Evolutionary conservation across 2,113 vertebrate species (phyloP).

Genomic region (Aepyceros melampus): DNA sequence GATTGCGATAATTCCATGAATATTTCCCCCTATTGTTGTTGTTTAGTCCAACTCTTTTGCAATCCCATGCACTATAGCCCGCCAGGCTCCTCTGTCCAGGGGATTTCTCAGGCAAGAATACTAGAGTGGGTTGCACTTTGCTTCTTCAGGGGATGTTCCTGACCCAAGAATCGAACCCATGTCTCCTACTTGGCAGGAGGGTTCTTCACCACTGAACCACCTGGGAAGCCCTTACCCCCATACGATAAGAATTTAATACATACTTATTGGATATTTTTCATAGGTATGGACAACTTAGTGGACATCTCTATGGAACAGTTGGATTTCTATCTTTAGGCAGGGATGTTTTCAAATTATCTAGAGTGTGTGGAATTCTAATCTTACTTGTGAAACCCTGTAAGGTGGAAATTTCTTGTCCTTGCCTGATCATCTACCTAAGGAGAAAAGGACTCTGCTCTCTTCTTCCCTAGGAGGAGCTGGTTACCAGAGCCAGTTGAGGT

Average conservation of each 20-base stretch:
- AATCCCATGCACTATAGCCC: background rate
- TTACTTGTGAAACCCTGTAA: background rate
- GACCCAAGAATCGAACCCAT: background rate
- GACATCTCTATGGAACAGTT: background rate
- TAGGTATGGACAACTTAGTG: background rate
- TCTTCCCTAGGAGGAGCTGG: background rate
- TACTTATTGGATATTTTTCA: no score
- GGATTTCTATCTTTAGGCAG: background rate
- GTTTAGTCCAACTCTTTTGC: background rate
- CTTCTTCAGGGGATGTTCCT: background rate
- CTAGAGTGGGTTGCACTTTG: background rate
- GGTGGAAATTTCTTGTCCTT: background rate
- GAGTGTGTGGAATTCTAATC: background rate
- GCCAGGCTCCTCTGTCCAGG: background rate
- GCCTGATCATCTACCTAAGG: background rate
- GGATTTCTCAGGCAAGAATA: background rate
- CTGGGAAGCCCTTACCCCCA: background rate
- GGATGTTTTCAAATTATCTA: background rate
- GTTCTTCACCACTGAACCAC: background rate
- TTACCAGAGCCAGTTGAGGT: background rate
- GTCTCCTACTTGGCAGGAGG: background rate
- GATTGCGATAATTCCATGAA: background rate
- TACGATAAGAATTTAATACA: accelerated
- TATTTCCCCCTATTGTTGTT: accelerated
- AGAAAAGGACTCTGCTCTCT: background rate